A percentile compares a stretch with the other conserved stretches of the same genome.
Evolutionary conservation across 1,140 invertebrate species (phyloP).

Genomic region (Mycetomoellerius zeteki): DNA sequence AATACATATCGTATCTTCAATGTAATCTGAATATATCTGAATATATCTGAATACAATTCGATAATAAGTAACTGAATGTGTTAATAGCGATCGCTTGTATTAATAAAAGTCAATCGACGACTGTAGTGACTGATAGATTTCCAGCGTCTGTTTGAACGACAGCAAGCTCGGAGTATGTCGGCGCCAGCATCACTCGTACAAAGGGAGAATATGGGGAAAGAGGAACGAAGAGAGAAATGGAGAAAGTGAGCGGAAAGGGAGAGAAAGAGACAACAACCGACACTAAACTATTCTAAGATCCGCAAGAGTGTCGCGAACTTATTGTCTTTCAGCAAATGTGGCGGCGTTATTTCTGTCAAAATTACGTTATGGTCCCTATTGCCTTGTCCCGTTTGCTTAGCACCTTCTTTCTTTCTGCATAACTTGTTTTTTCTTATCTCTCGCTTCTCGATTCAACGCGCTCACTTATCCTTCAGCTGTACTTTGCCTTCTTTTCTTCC

Average conservation of each 20-base stretch:
- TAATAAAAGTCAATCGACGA: constrained; percentile 36
- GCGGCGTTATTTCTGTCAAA: constrained; percentile 86
- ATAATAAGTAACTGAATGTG: background rate
- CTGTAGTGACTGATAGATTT: constrained; percentile 28
- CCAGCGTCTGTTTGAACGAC: constrained; percentile 3
- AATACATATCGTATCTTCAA: background rate
- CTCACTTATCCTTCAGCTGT: background rate
- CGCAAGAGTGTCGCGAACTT: constrained; percentile 79
- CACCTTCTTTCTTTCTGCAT: constrained; percentile 66
- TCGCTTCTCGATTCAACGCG: background rate
- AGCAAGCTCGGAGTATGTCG: constrained; percentile 57
- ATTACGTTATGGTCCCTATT: constrained; percentile 80
- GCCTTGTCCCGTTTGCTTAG: constrained; percentile 67
- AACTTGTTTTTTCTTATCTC: constrained; percentile 6
- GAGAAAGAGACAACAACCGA: constrained; percentile 54
- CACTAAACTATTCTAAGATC: constrained; percentile 81
- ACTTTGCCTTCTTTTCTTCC: background rate
- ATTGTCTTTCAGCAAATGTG: constrained; percentile 81
- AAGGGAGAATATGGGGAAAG: constrained; percentile 55
- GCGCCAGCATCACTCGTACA: constrained; percentile 64
- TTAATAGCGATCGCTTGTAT: constrained; percentile 17
- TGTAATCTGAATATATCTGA: background rate
- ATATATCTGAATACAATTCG: background rate
- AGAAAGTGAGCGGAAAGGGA: constrained; percentile 13
- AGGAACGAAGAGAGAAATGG: constrained; percentile 43